A percentile compares a stretch with the other conserved stretches of the same genome.
Conservation (phyloP, 2,113 vertebrate genomes). For the Pseudorasbora parva region DNA sequence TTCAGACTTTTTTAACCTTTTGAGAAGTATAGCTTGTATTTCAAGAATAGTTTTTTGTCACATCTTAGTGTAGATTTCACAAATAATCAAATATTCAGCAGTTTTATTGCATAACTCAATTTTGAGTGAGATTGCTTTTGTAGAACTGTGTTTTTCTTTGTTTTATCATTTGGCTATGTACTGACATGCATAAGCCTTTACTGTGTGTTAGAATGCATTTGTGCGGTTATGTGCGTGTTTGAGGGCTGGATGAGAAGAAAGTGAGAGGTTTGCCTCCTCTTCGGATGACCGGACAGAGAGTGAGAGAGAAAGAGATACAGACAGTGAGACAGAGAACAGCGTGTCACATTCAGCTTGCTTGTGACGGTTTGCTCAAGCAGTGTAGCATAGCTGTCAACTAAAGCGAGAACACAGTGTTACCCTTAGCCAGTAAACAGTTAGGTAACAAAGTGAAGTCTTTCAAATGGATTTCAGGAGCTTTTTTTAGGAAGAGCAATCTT, state of each 20-base stretch:
- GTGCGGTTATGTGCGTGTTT: not conserved
- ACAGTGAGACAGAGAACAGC: slow-evolving; percentile 36
- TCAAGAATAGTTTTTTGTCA: not conserved
- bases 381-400: slow-evolving; percentile 56
- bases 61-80: not conserved
- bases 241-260: slow-evolving; percentile 27
- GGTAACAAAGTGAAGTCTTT: slow-evolving; percentile 28
- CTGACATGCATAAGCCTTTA: not conserved
- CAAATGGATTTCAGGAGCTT: slow-evolving; percentile 27
- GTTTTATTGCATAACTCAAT: not conserved
- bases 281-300: slow-evolving; percentile 21
- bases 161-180: not conserved
- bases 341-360: slow-evolving; percentile 46
- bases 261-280: slow-evolving; percentile 33
- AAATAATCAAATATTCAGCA: not conserved
- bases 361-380: slow-evolving; percentile 50
- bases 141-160: not conserved
- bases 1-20: not conserved
- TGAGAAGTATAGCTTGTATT: not conserved
- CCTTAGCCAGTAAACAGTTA: slow-evolving; percentile 34
- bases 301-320: slow-evolving; percentile 31
- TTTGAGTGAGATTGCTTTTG: not conserved
- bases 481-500: not conserved
- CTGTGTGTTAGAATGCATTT: not conserved
- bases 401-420: slow-evolving; percentile 45